Evolutionary conservation across 2,113 vertebrate genomes (phyloP), one percentile per base, ranked within the genome.

Genomic region (Chaetorhynchus papuensis): DNA sequence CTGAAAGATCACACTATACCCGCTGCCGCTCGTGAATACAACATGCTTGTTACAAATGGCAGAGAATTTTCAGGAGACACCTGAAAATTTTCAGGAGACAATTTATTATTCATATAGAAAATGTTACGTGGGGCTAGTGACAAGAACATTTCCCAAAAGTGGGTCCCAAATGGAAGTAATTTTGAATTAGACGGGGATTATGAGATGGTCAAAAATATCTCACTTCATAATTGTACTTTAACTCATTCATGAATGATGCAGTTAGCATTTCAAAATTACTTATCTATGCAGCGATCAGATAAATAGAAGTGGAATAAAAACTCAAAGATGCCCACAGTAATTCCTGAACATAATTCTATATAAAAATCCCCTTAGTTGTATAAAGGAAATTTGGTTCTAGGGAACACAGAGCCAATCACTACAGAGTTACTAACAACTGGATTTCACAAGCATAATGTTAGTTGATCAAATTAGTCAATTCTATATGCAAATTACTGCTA

Each of bases 121-220:
- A 74, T 41, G 16, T 64, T 63, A 42, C 23, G 56, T 41, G 33
- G 45, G 39, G 15, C 33, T 61, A 33, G 17, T 56, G 52, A 60
- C 26, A 57, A 70, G 26, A 81, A 26, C 12, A 33, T 3, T 37
- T 79, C 17, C 47, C 33, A 63, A 26, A 93, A 94, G 30, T 31
- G 13, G 39, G n/a, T 82, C 42, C 72, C 54, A 90, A 94, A 66
- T 78, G 26, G 42, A 70, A 81, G 22, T 20, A 61, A 78, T 84
- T 95, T 87, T 37, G 9, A 82, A 70, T 69, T 49, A 68, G 39
- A 33, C 30, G 72, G 33, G 63, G 15, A 44, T 64, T 68, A 72
- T 65, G 59, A 87, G 42, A 30, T 91, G 50, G 72, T 39, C 5
- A 89, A 83, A 90, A 93, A 61, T 30, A 91, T 47, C 20, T 80